Base-by-base conservation (phyloP, 30 jellyfish, hydroid and myxozoan species). In the Nemopilema nomurai region DNA sequence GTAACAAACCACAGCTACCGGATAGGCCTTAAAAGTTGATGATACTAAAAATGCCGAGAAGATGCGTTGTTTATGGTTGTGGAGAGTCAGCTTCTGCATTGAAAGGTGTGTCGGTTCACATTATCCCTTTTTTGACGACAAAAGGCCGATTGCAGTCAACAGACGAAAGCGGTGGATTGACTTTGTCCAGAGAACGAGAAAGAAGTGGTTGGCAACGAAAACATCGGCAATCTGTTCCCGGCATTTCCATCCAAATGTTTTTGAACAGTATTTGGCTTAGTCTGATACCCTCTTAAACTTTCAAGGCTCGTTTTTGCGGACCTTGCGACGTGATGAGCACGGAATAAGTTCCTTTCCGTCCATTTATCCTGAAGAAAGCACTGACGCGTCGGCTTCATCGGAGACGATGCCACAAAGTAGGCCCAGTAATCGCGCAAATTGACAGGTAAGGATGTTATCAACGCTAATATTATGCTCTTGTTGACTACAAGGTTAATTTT, bases 41-140 rank as follows among this genome's bases (percentile, higher is more conserved):
- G 57, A 41, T 41, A 41, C 57, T 41, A 13, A 73, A 20, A 66
- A 73, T 73, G 83, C 83, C 83, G 19, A 51, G 51, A 31, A 33
- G 83, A 31, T 73, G 83, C 51, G 83, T 73, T 4, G 83, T 73
- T 18, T 73, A 73, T 51, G 83, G 83, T 49, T 73, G 83, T 73
- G 50, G 69, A 28, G 51, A 73, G 50, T 66, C 51, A 21, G 83
- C 81, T 29, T 64, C 30, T 49, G 18, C 70, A 66, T 66, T 30
- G 51, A 73, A 41, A 31, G 83, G 83, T 31, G 28, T 73, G 32
- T 73, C 83, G 1, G 69, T 73, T 18, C 83, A 73, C 28, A 73
- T 66, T 21, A 73, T 73, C 26, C 83, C 83, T 18, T 73, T 73
- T 73, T 66, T 66, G 25, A 33, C 49, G 83, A 73, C 51, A 66